Conservation (phyloP, 2,888 invertebrate genomes). For the Orthonevra nobilis region DNA sequence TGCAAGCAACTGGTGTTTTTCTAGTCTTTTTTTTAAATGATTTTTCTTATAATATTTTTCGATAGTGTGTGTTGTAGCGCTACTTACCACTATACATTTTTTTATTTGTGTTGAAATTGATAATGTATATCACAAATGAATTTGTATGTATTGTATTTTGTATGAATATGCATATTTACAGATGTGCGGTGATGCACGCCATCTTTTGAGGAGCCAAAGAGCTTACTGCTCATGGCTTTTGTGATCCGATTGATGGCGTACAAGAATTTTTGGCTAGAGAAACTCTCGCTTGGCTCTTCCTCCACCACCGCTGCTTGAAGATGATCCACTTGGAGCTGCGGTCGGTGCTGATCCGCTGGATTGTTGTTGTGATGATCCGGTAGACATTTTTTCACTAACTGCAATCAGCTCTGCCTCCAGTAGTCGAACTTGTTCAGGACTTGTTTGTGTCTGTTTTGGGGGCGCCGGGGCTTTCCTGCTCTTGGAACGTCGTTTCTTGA, state of each 20-base stretch:
- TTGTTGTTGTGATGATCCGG: conserved; percentile 38
- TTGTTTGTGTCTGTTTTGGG: conserved; percentile 78
- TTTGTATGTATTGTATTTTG: conserved; percentile 38
- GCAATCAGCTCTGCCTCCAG: conserved; percentile 75
- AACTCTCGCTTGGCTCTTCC: conserved; percentile 78
- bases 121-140: conserved; percentile 67
- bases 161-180: conserved; percentile 34
- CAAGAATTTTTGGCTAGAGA: conserved; percentile 80
- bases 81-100: conserved; percentile 31
- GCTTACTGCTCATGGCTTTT: conserved; percentile 73
- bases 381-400: conserved; percentile 56
- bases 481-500: conserved; percentile 83
- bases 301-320: conserved; percentile 71
- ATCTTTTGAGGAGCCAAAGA: conserved; percentile 32
- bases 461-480: conserved; percentile 83
- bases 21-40: conserved; percentile 11
- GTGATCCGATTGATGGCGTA: conserved; percentile 79
- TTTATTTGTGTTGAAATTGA: conserved; percentile 50
- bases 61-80: conserved; percentile 37
- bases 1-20: conserved; percentile 47
- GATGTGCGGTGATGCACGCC: conserved; percentile 42
- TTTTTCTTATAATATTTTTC: conserved; percentile 20
- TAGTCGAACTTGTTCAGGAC: conserved; percentile 75
- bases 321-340: conserved; percentile 60
- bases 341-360: conserved; percentile 33